Base-by-base conservation (phyloP, 2,797 vertebrate genomes). In the Phaenicophaeus curvirostris region DNA sequence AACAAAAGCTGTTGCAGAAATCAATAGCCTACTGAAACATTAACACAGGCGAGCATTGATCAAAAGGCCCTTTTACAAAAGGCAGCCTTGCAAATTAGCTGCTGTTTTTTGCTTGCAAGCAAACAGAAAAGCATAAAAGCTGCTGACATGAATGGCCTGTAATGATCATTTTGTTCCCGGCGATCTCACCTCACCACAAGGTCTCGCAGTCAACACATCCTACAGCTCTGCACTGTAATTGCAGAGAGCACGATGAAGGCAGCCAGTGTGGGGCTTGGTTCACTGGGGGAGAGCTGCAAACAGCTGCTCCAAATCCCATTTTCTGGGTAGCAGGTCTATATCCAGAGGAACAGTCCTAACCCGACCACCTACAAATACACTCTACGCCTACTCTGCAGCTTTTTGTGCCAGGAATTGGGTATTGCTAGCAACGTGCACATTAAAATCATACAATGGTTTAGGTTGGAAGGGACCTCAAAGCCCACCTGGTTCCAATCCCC, bases 11-110 rank as follows among this genome's bases (percentile, higher is more conserved):
- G 96, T 91, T 96, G 98, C 97, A 97, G 98, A 98, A 99, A 99
- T 99, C 99, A 99, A 99, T 99, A 99, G 98, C 97, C 98, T 97
- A 97, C 98, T 98, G 98, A 98, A 99, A 99, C 99, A 99, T 99
- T 98, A 99, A 98, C 98, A 98, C 98, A 97, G 98, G 98, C 98
- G 95, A 98, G 98, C 98, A 98, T 97, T 98, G 98, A 99, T 98
- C 98, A 98, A 98, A 99, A 98, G 97, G 98, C 97, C 97, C 94
- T 96, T 97, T 98, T 97, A 98, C 98, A 98, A 98, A 96, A 98
- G 97, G 98, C 98, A 97, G 98, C 97, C 97, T 98, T 96, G 98
- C 98, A 98, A 98, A 98, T 98, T 97, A 99, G 98, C 98, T 93
- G 94, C 96, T 87, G 97, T 78, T 97, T 98, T 98, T 81, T 94